These are phyloP conservation scores for Rhodeus uyekii DNA, from an alignment of 2,797 vertebrate genomes.

Conservation along the genomic window DNA sequence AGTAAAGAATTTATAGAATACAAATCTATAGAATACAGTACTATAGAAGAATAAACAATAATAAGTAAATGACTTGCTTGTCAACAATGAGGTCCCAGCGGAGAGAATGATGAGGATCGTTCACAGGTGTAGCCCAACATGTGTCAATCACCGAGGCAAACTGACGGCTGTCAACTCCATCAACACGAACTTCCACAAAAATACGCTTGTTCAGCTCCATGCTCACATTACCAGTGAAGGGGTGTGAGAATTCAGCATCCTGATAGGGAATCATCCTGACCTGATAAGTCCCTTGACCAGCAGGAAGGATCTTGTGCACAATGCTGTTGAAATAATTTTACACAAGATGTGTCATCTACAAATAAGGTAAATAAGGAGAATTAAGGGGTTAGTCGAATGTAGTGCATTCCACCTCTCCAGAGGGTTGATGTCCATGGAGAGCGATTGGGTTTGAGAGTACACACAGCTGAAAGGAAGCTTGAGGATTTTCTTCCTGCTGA, in stretches of 20 bases:
- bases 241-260: constrained; percentile 59
- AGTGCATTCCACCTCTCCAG: constrained; percentile 64
- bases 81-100: constrained; percentile 67
- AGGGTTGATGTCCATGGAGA: constrained; percentile 71
- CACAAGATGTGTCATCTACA: background rate
- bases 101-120: constrained; percentile 39
- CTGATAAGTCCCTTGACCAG: constrained; percentile 60
- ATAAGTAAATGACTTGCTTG: constrained; percentile 58
- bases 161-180: constrained; percentile 59
- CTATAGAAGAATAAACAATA: background rate
- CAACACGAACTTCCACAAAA: constrained; percentile 66
- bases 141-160: constrained; percentile 65
- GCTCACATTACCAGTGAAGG: constrained; percentile 36
- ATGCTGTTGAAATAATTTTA: constrained; percentile 49
- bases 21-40: background rate
- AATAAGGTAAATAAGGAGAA: background rate
- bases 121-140: constrained; percentile 74
- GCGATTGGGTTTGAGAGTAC: constrained; percentile 64
- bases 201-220: constrained; percentile 62
- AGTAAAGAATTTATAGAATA: background rate
- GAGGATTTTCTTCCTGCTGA: constrained; percentile 64
- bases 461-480: constrained; percentile 66
- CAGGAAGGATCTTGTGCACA: constrained; percentile 62
- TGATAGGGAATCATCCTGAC: constrained; percentile 65
- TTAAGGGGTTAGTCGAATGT: background rate